Percentiles rank a stretch among this genome's conserved stretches.
phyloP scores from a whole-genome alignment of 2,888 invertebrate species.

The Agriotes lineatus region DNA sequence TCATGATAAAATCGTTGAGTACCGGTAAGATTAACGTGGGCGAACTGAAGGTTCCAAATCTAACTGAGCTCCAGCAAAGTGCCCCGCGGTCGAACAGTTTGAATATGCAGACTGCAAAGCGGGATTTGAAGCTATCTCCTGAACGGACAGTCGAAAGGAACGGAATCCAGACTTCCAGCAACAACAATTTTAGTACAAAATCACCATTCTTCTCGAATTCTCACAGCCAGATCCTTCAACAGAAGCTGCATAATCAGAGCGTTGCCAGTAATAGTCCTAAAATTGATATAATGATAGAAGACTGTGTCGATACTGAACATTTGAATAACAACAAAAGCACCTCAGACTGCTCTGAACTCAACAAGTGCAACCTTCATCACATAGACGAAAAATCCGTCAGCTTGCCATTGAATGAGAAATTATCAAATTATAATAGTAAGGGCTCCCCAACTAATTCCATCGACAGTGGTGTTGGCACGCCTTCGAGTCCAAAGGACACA shows the following conservation, averaged over 20 bases:
- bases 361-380: slow-evolving; percentile 31
- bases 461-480: slow-evolving; percentile 78
- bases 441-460: slow-evolving; percentile 60
- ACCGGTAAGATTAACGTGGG: slow-evolving; percentile 58
- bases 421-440: slow-evolving; percentile 48
- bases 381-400: slow-evolving; percentile 59
- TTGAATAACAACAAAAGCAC: slow-evolving; percentile 9
- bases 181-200: slow-evolving; percentile 40
- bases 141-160: slow-evolving; percentile 23
- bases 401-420: slow-evolving; percentile 44
- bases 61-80: slow-evolving; percentile 42
- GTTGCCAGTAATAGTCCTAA: slow-evolving; percentile 48
- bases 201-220: slow-evolving; percentile 76
- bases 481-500: slow-evolving; percentile 68
- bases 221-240: slow-evolving; percentile 78
- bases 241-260: slow-evolving; percentile 67
- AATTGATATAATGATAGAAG: slow-evolving; percentile 63
- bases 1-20: slow-evolving; percentile 63
- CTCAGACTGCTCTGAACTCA: slow-evolving; percentile 33
- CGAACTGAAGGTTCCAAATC: slow-evolving; percentile 41
- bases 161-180: slow-evolving; percentile 33
- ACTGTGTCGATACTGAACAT: slow-evolving; percentile 45
- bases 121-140: slow-evolving; percentile 23
- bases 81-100: slow-evolving; percentile 58
- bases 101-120: slow-evolving; percentile 50